Evolutionary conservation across 2,113 vertebrate genomes (phyloP), one percentile per base, ranked within the genome.

Genomic region (Oxygymnocypris stewartii): DNA sequence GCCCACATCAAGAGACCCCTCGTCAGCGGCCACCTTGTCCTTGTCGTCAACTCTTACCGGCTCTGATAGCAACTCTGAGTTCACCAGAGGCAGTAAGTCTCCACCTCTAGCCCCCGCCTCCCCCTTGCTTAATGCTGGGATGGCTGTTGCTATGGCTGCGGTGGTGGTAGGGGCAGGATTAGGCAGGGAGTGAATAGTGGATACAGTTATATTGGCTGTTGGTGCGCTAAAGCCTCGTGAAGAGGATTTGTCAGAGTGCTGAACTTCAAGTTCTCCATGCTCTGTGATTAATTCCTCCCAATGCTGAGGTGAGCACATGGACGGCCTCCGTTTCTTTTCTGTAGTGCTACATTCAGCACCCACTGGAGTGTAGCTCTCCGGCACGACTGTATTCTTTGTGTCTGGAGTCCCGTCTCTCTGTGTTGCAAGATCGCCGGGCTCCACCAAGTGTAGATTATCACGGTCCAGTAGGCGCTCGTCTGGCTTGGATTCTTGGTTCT

Each of bases 71-170:
- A 79, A 86, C 83, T 85, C 84, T 28, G 42, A 74, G 28, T 14
- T 77, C 57, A 51, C 23, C 40, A 69, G 65, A 28, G 40, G 87
- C 47, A 57, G 69, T 69, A 82, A 51, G 79, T 86, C 79, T 86
- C 82, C 88, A 88, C 84, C 80, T 87, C 59, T 16, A 2, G 77
- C 83, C 84, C 81, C 49, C 16, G 20, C 61, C 63, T 80, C 85
- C 90, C 84, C 65, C 71, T 71, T 85, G 73, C 74, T 88, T 87
- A 88, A 88, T 79, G 85, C 82, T 85, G 89, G 86, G 75, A 88
- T 89, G 88, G 88, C 63, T 8, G 92, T 93, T 93, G 90, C 92
- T 92, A 93, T 92, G 91, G 90, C 87, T 89, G 84, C 89, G 85
- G 78, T 84, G 89, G 84, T 75, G 74, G 81, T 75, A 85, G 90